Conservation (phyloP, 2,888 invertebrate genomes). For the Drosophila kanekoi region DNA sequence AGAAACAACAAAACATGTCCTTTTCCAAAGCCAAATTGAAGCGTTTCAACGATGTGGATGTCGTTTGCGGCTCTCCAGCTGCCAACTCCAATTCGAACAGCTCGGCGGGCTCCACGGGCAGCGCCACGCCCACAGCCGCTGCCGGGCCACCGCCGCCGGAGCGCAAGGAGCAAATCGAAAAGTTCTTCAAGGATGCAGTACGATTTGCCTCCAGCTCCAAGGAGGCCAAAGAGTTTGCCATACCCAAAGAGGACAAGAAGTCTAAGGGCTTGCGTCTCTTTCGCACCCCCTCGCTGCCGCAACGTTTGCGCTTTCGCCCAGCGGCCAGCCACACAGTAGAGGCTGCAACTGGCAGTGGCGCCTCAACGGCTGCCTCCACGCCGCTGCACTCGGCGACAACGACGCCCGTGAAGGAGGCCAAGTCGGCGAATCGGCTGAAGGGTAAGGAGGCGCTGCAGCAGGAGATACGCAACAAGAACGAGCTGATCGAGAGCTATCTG, state of each 20-base stretch:
- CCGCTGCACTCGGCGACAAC: constrained; percentile 80
- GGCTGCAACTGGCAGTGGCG: constrained; percentile 31
- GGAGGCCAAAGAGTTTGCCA: constrained; percentile 83
- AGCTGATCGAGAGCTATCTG: constrained; percentile 85
- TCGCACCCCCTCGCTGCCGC: constrained; percentile 84
- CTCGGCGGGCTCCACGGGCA: constrained; percentile 63
- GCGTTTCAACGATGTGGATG: constrained; percentile 84
- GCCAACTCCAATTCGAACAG: constrained; percentile 53
- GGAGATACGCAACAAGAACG: constrained; percentile 86
- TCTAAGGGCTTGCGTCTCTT: constrained; percentile 83
- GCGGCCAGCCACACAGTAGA: constrained; percentile 49
- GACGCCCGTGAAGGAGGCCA: constrained; percentile 83
- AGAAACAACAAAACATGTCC: constrained; percentile 67
- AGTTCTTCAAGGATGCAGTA: constrained; percentile 85
- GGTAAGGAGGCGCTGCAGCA: constrained; percentile 86
- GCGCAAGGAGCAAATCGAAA: constrained; percentile 85
- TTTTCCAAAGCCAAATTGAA: constrained; percentile 85
- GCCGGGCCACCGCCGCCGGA: constrained; percentile 63
- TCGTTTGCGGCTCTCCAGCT: constrained; percentile 77
- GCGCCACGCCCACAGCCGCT: constrained; percentile 63
- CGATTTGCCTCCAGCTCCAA: constrained; percentile 81
- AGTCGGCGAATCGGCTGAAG: constrained; percentile 85
- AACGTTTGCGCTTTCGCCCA: constrained; percentile 83
- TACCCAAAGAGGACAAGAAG: constrained; percentile 83
- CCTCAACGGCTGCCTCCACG: constrained; percentile 79